phyloP scores from a whole-genome alignment of 2,797 vertebrate species.

The Chaunax sp. region DNA sequence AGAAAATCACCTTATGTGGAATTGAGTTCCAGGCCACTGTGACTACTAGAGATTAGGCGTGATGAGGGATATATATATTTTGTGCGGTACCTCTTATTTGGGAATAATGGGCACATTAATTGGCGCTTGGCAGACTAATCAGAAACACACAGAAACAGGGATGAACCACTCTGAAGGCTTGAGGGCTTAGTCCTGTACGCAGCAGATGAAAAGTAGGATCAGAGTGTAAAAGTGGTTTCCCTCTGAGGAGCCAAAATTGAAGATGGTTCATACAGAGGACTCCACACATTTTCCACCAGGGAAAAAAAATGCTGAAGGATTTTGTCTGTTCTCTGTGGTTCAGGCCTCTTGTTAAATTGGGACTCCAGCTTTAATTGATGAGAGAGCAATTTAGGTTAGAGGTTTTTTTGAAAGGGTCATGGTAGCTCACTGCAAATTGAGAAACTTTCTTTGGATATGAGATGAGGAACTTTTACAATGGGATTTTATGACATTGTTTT shows the following conservation, averaged over 20 bases:
- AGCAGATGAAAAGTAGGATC: conserved; percentile 65
- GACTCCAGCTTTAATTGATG: conserved; percentile 70
- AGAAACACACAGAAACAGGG: conserved; percentile 48
- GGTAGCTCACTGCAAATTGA: conserved; percentile 37
- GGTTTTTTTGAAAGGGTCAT: conserved; percentile 39
- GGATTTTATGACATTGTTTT: conserved; percentile 60
- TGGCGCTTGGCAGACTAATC: conserved; percentile 68
- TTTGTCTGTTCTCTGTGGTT: conserved; percentile 66
- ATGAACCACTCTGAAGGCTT: conserved; percentile 37
- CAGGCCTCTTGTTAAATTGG: conserved; percentile 64
- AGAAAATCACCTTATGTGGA: conserved; percentile 54
- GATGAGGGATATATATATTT: conserved; percentile 61
- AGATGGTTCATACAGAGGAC: conserved; percentile 63
- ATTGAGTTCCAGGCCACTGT: conserved; percentile 60
- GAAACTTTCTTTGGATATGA: conserved; percentile 31
- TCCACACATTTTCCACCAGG: conserved; percentile 72
- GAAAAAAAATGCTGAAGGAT: conserved; percentile 52
- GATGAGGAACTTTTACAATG: conserved; percentile 56
- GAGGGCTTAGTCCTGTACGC: conserved; percentile 46
- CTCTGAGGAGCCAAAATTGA: conserved; percentile 63
- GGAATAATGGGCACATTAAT: conserved; percentile 62
- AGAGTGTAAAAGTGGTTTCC: conserved; percentile 63
- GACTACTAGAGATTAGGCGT: conserved; percentile 61
- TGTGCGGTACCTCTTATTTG: conserved; percentile 44
- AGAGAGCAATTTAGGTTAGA: conserved; percentile 57